A percentile compares a stretch with the other conserved stretches of the same genome.
Evolutionary conservation across 2,113 vertebrate genomes (phyloP).

Genomic region (Chrysemys picta): DNA sequence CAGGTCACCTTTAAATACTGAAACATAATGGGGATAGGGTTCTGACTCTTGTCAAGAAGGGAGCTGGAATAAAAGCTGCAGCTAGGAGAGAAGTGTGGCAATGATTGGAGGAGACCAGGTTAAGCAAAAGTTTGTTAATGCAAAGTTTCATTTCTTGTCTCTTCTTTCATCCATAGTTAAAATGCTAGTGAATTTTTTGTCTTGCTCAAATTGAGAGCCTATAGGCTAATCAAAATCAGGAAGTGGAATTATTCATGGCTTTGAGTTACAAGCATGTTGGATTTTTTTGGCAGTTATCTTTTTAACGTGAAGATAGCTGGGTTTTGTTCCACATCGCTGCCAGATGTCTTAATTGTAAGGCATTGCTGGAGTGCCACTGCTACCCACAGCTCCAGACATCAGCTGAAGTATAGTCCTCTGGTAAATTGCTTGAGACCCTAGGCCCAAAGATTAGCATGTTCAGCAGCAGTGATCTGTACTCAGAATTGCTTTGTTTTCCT

Average conservation of each 20-base stretch:
- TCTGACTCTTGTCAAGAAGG: background rate
- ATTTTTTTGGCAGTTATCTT: slow-evolving; percentile 47
- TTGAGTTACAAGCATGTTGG: slow-evolving; percentile 55
- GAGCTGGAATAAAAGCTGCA: background rate
- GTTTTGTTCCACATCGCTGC: background rate
- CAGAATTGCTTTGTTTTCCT: background rate
- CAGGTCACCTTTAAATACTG: background rate
- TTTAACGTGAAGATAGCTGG: slow-evolving; percentile 13
- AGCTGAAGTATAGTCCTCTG: background rate
- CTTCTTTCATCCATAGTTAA: background rate
- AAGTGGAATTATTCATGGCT: slow-evolving; percentile 65
- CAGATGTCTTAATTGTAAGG: background rate
- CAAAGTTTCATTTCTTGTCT: background rate
- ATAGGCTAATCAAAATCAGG: slow-evolving; percentile 50
- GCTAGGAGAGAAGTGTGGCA: background rate
- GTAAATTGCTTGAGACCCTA: background rate
- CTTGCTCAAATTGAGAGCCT: slow-evolving; percentile 24
- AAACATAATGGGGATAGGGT: background rate
- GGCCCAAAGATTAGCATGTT: background rate
- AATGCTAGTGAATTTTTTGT: slow-evolving; percentile 4
- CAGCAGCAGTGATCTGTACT: background rate
- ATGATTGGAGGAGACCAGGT: background rate
- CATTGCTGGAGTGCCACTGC: background rate
- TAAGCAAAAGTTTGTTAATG: background rate
- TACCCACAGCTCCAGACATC: background rate